These are phyloP conservation scores for Drosophila erecta DNA, from an alignment of 1,140 invertebrate species.

Conservation along the genomic window DNA sequence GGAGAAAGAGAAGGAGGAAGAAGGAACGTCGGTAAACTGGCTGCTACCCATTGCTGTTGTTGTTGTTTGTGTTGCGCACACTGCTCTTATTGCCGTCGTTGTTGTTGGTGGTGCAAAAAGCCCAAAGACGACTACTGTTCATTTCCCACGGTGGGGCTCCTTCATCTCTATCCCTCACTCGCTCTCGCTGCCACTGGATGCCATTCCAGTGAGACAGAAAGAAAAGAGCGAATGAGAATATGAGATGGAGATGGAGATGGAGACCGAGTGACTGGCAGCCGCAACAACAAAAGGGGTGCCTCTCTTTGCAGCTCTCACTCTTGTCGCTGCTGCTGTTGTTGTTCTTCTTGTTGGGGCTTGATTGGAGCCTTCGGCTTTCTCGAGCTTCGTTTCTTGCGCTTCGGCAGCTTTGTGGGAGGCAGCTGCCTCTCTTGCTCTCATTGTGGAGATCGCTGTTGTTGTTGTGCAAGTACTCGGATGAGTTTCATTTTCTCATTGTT, in stretches of 20 bases:
- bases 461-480: conserved; percentile 66
- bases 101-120: conserved; percentile 60
- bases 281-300: conserved; percentile 16
- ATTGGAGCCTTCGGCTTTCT: conserved; percentile 33
- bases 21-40: conserved; percentile 62
- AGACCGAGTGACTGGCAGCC: conserved; percentile 53
- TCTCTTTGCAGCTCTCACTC: conserved; percentile 25
- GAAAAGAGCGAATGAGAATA: conserved; percentile 9
- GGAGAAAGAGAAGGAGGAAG: conserved; percentile 26
- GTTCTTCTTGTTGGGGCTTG: conserved; percentile 11
- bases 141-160: conserved; percentile 83
- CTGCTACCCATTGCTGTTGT: conserved; percentile 52
- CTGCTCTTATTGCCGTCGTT: conserved; percentile 46
- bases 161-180: conserved; percentile 19
- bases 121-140: conserved; percentile 78
- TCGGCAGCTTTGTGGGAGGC: conserved; percentile 15
- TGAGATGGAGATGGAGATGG: conserved; percentile 15
- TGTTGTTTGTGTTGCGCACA: conserved; percentile 38
- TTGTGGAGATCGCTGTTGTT: conserved; percentile 14
- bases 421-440: conserved; percentile 20
- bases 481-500: conserved; percentile 82
- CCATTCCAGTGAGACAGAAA: conserved; percentile 33
- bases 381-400: conserved; percentile 18
- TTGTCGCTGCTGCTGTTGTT: conserved; percentile 1
- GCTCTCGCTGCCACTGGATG: conserved; percentile 37